Percentiles rank a stretch among this genome's conserved stretches.
phyloP scores from a whole-genome alignment of 2,888 invertebrate species.

The Heliconius hortense region DNA sequence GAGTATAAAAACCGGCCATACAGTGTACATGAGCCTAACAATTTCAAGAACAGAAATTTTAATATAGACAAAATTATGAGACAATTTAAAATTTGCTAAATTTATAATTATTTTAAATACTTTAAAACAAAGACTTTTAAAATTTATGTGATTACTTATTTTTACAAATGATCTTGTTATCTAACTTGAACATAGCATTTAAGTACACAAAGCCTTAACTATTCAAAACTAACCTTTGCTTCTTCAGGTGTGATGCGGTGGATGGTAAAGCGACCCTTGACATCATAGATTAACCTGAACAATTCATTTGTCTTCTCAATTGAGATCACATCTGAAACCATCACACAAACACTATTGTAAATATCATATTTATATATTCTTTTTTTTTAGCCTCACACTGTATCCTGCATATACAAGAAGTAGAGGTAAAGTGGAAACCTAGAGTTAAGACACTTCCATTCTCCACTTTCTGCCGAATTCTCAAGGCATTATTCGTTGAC shows the following conservation, averaged over 20 bases:
- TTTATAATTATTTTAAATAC: neutral
- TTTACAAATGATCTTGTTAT: too few relatives aligned
- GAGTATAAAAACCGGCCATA: too few relatives aligned
- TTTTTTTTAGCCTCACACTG: neutral
- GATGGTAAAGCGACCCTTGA: conserved; percentile 98
- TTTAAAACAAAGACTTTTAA: too few relatives aligned
- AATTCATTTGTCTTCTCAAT: conserved; percentile 99
- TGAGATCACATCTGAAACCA: conserved; percentile 94
- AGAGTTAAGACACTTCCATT: too few relatives aligned
- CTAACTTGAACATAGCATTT: too few relatives aligned
- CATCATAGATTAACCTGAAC: conserved; percentile 99
- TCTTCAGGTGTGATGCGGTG: conserved; percentile 98
- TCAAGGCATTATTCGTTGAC: too few relatives aligned
- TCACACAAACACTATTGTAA: neutral
- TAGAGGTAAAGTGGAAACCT: too few relatives aligned
- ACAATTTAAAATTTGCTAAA: neutral
- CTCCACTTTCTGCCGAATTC: too few relatives aligned
- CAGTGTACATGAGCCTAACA: neutral
- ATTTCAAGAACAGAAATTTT: neutral
- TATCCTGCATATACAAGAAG: too few relatives aligned
- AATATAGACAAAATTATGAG: neutral
- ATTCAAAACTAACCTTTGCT: conserved; percentile 88
- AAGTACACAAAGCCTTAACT: too few relatives aligned
- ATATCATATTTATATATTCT: neutral
- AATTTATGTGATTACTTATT: too few relatives aligned